phyloP scores from a whole-genome alignment of 2,888 invertebrate genomes.

The Ethmia dodecea region DNA sequence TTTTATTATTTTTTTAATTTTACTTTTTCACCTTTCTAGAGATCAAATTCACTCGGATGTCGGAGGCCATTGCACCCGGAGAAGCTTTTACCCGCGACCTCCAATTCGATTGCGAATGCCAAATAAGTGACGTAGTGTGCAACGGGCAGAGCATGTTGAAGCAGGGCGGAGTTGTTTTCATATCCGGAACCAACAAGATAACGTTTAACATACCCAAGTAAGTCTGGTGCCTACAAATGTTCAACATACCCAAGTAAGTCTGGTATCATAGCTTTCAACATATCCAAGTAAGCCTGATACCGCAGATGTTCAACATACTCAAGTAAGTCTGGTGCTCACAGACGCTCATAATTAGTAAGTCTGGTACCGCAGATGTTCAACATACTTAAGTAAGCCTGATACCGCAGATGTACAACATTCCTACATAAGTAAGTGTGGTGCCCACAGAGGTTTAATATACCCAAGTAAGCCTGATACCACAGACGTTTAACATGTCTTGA shows the following conservation, averaged over 20 bases:
- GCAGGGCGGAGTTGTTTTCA: constrained; percentile 32
- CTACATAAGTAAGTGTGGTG: not conserved
- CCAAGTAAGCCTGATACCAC: not conserved
- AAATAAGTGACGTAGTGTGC: constrained; percentile 41
- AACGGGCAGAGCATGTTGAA: constrained; percentile 38
- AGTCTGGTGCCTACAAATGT: not conserved
- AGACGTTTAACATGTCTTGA: not conserved
- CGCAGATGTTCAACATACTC: not conserved
- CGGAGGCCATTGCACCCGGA: constrained; percentile 24
- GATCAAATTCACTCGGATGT: constrained; percentile 21
- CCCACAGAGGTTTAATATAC: not conserved
- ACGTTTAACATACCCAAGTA: constrained; percentile 50
- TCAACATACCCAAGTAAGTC: not conserved
- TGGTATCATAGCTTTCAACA: not conserved
- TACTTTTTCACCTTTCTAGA: constrained; percentile 23
- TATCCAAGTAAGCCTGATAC: not conserved
- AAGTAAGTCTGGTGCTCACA: not conserved
- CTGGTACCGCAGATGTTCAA: not conserved
- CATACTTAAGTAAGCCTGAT: not conserved
- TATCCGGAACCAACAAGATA: constrained; percentile 31
- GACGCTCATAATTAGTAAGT: not conserved
- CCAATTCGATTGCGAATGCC: constrained; percentile 36
- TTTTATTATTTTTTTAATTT: not conserved
- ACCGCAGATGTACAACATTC: not conserved
- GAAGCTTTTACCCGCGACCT: constrained; percentile 31